Evolutionary conservation across 2,113 vertebrate genomes (phyloP).

Genomic region (Coptodon bakossiorum): DNA sequence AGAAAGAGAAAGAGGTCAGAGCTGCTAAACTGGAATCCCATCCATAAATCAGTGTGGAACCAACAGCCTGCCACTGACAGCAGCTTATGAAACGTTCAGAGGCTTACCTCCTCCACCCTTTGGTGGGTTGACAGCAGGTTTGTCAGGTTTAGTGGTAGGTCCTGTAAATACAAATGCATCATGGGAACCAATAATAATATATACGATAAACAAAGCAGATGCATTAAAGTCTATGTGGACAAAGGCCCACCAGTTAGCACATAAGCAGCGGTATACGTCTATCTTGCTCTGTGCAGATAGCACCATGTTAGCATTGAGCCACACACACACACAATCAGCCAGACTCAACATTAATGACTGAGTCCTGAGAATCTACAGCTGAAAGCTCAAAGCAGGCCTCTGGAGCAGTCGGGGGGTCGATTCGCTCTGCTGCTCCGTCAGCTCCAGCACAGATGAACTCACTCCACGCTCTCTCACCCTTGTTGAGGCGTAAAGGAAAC

Average conservation of each 20-base stretch:
- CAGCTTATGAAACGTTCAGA: neutral
- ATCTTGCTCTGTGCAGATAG: neutral
- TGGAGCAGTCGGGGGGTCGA: neutral
- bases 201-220: neutral
- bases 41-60: neutral
- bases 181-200: neutral
- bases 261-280: neutral
- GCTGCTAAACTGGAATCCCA: neutral
- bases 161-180: conserved; percentile 7
- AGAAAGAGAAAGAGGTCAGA: neutral
- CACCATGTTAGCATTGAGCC: neutral
- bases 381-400: neutral
- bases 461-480: accelerated
- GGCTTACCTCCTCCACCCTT: conserved; percentile 42
- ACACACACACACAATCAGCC: neutral
- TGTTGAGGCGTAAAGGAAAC: neutral
- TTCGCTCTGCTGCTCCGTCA: neutral
- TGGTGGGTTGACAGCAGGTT: conserved; percentile 13
- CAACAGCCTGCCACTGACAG: neutral
- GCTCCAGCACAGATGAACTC: neutral
- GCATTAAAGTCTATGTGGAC: neutral
- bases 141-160: conserved; percentile 11
- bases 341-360: neutral
- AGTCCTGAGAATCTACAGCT: neutral
- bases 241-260: neutral